Evolutionary conservation across 2,888 invertebrate species (phyloP), one percentile per base, ranked within the genome.

Genomic region (Drosophila nr. perissopoda): DNA sequence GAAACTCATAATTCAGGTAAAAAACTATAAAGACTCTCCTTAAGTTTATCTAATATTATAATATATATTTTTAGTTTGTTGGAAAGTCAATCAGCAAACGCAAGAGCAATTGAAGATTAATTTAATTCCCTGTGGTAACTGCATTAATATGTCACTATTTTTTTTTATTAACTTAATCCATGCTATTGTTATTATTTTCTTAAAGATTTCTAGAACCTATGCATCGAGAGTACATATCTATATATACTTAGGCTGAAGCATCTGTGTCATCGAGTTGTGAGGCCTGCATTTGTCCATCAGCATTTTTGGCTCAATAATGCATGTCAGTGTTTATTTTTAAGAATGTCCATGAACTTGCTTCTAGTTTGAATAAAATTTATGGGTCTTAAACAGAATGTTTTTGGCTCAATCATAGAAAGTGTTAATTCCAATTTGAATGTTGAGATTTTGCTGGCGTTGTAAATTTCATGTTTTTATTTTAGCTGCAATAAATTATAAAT

Each of bases 71-170:
- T 29, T 16, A 56, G 38, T n/a, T 27, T n/a, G 36, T 56, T 38
- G 27, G 38, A n/a, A n/a, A 16, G n/a, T 13, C 56, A 56, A n/a
- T 25, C 5, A 5, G 2, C 21, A 25, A 53, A 5, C 4, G 21
- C 7, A 21, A 21, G 1, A 16, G 0, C 36, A 54, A 16, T 36
- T 18, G 25, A 36, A 27, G 4, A 56, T 29, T n/a, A 29, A 27
- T 56, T 56, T 27, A 29, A 38, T 56, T 38, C 27, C 13, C 56
- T 56, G 56, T 56, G 56, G 56, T 56, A 56, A 56, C 18, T 36
- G n/a, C 3, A 29, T 27, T 33, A 13, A 18, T 10, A 36, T 27
- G 11, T 18, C 18, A 36, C 4, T 25, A 27, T 4, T n/a, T 16
- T n/a, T n/a, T 31, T 4, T 29, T 10, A 8, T 56, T 16, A 38